Percentiles rank a stretch among this genome's conserved stretches.
These are phyloP conservation scores for Saccopteryx bilineata DNA, from an alignment of 2,113 vertebrate species.

Conservation along the genomic window DNA sequence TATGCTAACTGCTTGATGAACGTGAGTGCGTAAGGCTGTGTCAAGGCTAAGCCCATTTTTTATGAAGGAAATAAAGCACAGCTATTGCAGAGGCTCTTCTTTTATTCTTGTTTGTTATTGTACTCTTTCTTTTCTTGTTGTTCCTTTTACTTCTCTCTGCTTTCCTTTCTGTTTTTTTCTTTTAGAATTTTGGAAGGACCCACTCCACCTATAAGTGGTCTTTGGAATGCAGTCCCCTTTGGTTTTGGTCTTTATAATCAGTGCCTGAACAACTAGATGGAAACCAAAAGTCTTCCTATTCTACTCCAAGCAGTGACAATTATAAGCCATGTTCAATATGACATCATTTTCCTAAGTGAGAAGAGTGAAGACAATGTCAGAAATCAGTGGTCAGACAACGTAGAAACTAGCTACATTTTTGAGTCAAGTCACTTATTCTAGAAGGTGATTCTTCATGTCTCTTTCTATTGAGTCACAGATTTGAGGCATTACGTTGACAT, in stretches of 20 bases:
- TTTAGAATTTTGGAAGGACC: neutral
- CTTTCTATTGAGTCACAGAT: neutral
- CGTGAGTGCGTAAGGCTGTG: neutral
- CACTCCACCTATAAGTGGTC: neutral
- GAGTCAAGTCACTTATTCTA: neutral
- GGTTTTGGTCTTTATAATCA: neutral
- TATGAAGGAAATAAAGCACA: slow-evolving; percentile 31
- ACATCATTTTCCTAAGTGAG: neutral
- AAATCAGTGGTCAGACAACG: neutral
- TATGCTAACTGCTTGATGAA: neutral
- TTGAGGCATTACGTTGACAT: neutral
- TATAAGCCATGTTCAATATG: neutral
- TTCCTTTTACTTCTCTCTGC: neutral
- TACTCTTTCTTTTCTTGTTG: neutral
- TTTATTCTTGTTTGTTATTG: neutral
- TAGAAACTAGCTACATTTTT: slow-evolving; percentile 6
- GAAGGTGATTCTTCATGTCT: neutral
- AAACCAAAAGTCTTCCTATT: neutral
- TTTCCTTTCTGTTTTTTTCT: neutral
- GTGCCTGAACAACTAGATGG: neutral
- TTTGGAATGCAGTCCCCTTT: neutral
- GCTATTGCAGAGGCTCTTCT: neutral
- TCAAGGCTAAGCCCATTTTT: neutral
- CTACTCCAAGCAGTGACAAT: neutral
- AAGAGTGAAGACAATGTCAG: neutral